These are phyloP conservation scores for Neodon shergylaensis DNA, from an alignment of 2,113 vertebrate species.

Conservation along the genomic window DNA sequence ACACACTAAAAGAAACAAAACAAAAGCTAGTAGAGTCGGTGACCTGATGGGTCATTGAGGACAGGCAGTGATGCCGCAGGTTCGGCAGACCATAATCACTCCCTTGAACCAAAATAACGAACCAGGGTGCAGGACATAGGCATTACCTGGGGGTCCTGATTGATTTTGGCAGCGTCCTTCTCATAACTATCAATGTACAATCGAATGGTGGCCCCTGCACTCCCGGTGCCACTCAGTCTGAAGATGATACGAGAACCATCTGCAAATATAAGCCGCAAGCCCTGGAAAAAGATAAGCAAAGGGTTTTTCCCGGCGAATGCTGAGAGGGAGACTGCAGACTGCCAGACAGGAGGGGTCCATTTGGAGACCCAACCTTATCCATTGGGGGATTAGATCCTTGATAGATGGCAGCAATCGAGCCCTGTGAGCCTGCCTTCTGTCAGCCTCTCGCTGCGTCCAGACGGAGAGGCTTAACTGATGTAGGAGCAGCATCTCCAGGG, in stretches of 20 bases:
- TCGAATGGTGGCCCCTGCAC: slow-evolving; percentile 95
- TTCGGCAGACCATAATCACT: background rate
- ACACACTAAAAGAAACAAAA: background rate
- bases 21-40: background rate
- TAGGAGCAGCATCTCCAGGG: background rate
- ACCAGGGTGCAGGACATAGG: background rate
- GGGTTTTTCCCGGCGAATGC: background rate
- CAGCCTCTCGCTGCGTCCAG: background rate
- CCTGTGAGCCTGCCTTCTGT: background rate
- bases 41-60: background rate
- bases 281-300: slow-evolving; percentile 83
- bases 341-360: background rate
- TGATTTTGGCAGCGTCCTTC: slow-evolving; percentile 94
- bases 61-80: accelerated
- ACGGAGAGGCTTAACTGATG: background rate
- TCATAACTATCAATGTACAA: slow-evolving; percentile 99
- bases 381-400: slow-evolving; percentile 18
- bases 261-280: slow-evolving; percentile 95
- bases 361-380: background rate
- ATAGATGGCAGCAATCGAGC: background rate
- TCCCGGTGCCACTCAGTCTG: slow-evolving; percentile 97
- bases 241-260: slow-evolving; percentile 98
- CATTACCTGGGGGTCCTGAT: slow-evolving; percentile 95
- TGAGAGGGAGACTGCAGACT: background rate
- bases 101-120: background rate